Evolutionary conservation across 1,140 invertebrate species (phyloP), one percentile per base, ranked within the genome.

Genomic region (Neodiprion pinetum): DNA sequence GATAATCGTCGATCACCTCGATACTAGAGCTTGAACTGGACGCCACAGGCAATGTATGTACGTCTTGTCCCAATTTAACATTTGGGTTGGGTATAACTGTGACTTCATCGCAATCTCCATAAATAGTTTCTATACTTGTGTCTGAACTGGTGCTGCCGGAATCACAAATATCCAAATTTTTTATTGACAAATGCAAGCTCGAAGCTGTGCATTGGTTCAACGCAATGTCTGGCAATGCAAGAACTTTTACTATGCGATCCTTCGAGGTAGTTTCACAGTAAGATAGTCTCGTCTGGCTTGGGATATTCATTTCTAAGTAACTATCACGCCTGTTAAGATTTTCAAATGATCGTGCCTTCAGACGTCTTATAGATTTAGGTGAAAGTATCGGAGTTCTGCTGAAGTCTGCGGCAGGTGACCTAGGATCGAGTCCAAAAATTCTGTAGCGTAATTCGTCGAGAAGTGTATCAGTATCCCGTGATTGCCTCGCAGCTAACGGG

Each of bases 371-470:
- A 0, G 85, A 83, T 65, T 80, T 84, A 47, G 84, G 78, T 50
- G 78, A 78, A 48, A 84, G 76, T 67, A 87, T 84, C 7, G 86
- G 86, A 4, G 86, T 88, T 78, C 86, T 82, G 40, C 84, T 78
- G 48, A 88, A 87, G 48, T 83, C 76, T 8, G 77, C 77, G 9
- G 86, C 80, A 28, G 86, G 86, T 14, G 86, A 88, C 76, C 86
- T 80, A 11, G 86, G 86, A 79, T 88, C 86, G 8, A 80, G 23
- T 48, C 73, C 79, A 3, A 80, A 68, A 9, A 74, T 70, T 72
- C 28, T 10, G 1, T 76, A 53, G 12, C 76, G 76, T 12, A 74
- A 71, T 50, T 75, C 68, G 7, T 75, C 73, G 1, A 76, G 78
- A 67, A 73, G 78, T 48, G 80, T 79, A 9, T 79, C 75, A 9